phyloP scores from a whole-genome alignment of 2,113 vertebrate genomes.

The Coturnix japonica region DNA sequence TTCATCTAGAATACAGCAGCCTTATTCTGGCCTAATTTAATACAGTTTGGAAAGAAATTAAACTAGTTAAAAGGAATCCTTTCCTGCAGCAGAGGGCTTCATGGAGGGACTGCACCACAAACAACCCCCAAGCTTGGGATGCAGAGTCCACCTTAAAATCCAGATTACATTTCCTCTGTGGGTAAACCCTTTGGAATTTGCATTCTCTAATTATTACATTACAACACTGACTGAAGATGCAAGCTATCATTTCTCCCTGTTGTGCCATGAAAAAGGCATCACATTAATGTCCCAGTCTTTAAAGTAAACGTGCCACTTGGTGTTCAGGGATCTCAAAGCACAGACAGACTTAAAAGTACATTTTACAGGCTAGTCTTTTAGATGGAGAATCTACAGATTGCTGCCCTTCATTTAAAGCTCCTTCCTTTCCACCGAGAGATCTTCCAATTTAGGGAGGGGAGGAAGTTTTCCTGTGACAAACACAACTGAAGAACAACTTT shows the following conservation, averaged over 20 bases:
- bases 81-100: not conserved
- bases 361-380: not conserved
- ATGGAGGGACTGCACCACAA: not conserved
- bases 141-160: not conserved
- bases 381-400: not conserved
- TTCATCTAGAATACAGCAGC: not conserved
- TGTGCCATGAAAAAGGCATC: not conserved
- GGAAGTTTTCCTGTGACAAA: not conserved
- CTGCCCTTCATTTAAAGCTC: not conserved
- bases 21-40: not conserved
- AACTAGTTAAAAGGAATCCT: not conserved
- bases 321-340: not conserved
- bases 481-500: not conserved
- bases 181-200: constrained; percentile 31
- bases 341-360: not conserved
- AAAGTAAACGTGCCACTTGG: not conserved
- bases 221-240: not conserved
- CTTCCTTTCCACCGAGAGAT: not conserved
- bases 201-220: constrained; percentile 13
- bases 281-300: not conserved
- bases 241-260: not conserved
- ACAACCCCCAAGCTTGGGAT: not conserved
- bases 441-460: not conserved
- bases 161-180: not conserved
- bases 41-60: not conserved